These are phyloP conservation scores for Mionectes macconnelli DNA, from an alignment of 2,113 vertebrate genomes.

Conservation along the genomic window DNA sequence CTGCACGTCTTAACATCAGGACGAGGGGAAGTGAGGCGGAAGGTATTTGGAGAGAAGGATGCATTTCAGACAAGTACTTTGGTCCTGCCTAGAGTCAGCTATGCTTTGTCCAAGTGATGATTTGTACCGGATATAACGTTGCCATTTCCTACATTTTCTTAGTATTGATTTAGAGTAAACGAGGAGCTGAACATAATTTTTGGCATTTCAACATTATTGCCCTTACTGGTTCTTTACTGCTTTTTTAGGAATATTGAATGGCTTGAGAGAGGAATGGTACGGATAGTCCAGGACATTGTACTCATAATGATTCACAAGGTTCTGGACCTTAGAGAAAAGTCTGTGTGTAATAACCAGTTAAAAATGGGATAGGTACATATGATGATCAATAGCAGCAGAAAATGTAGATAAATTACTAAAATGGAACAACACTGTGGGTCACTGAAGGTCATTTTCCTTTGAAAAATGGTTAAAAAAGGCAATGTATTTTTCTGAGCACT, in stretches of 20 bases:
- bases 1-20: conserved; percentile 24
- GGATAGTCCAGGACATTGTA: not conserved
- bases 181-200: not conserved
- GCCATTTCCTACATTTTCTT: not conserved
- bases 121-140: not conserved
- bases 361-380: not conserved
- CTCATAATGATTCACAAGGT: not conserved
- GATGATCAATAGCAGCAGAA: not conserved
- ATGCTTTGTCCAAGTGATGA: not conserved
- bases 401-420: not conserved
- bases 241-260: not conserved
- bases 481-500: not conserved
- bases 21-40: not conserved
- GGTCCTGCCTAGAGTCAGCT: conserved; percentile 16
- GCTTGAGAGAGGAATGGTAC: not conserved
- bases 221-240: not conserved
- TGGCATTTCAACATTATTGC: not conserved
- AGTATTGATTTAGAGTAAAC: not conserved
- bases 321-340: not conserved
- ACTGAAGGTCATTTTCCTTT: not conserved
- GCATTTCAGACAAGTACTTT: conserved; percentile 13
- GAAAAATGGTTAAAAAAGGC: not conserved
- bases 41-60: conserved; percentile 10
- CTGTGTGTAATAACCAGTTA: not conserved
- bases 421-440: not conserved